Evolutionary conservation across 2,888 invertebrate genomes (phyloP), one percentile per base, ranked within the genome.

Genomic region (Dromius quadrimaculatus): DNA sequence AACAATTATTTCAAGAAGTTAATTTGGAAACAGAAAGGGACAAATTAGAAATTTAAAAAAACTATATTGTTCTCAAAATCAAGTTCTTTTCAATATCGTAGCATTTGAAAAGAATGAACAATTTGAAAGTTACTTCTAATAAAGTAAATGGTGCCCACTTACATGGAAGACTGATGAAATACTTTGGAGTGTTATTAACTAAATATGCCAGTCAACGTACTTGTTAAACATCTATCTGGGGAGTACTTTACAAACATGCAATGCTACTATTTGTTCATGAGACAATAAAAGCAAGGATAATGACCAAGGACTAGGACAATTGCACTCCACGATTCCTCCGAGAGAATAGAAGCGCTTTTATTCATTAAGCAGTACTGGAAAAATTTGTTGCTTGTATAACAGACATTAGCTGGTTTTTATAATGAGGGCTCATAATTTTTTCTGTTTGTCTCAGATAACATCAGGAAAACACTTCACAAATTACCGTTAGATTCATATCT

Each of bases 221-320:
- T 59, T 59, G 59, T 59, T 59, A 59, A 59, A 59, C 59, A 59
- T 34, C 36, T 59, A 20, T 59, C 59, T 34, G 9, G 59, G 59
- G 59, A 59, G 36, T 11, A 17, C 34, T 59, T 57, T 9, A 17
- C 28, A 2, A 23, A 19, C 32, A 57, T 19, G 59, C 59, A n/a
- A 36, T 34, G 36, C 17, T 36, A 19, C 59, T 59, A 59, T 59
- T 59, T 59, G 59, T 59, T 54, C 59, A 19, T 36, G 36, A 34
- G 59, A 59, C 59, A 59, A 59, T 59, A 59, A 59, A 59, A 59
- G 17, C 59, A 59, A 59, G 59, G 34, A 20, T 59, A 59, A 59
- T 36, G 59, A 59, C 59, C 36, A 13, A n/a, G n/a, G n/a, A n/a
- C 20, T 11, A 59, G 59, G 34, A 59, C 59, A 36, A 59, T 36